Percentiles rank a stretch among this genome's conserved stretches.
phyloP scores from a whole-genome alignment of 2,113 vertebrate genomes.

The Gopherus evgoodei region DNA sequence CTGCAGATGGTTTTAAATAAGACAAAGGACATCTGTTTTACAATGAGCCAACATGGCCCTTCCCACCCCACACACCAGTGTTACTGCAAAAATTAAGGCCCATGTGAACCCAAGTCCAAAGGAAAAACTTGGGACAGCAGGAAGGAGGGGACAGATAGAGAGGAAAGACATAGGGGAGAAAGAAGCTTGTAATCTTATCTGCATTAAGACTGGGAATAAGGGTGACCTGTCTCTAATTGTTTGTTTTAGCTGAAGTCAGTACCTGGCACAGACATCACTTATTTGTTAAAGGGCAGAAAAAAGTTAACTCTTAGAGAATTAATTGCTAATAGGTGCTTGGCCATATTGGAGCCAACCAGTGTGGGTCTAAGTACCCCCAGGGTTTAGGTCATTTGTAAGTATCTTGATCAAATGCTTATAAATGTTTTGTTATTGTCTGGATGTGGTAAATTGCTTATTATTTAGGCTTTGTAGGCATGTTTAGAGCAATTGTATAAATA shows the following conservation, averaged over 20 bases:
- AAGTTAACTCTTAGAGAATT: not conserved
- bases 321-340: not conserved
- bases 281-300: not conserved
- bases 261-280: not conserved
- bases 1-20: not conserved
- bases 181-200: not conserved
- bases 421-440: not conserved
- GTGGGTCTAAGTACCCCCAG: not conserved
- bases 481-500: not conserved
- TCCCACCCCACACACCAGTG: not conserved
- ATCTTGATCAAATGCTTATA: not conserved
- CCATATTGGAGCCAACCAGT: not conserved
- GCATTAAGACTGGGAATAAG: not conserved
- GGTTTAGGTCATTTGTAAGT: not conserved
- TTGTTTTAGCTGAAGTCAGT: not conserved
- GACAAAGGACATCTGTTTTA: not conserved
- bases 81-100: not conserved
- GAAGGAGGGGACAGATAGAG: not conserved
- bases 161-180: too few relatives aligned
- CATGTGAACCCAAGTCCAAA: not conserved
- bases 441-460: not conserved
- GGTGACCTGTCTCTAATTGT: not conserved
- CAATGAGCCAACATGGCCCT: not conserved
- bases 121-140: not conserved
- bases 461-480: not conserved